Evolutionary conservation across 2,888 invertebrate species (phyloP).

Genomic region (Tetheella fluctuosa): DNA sequence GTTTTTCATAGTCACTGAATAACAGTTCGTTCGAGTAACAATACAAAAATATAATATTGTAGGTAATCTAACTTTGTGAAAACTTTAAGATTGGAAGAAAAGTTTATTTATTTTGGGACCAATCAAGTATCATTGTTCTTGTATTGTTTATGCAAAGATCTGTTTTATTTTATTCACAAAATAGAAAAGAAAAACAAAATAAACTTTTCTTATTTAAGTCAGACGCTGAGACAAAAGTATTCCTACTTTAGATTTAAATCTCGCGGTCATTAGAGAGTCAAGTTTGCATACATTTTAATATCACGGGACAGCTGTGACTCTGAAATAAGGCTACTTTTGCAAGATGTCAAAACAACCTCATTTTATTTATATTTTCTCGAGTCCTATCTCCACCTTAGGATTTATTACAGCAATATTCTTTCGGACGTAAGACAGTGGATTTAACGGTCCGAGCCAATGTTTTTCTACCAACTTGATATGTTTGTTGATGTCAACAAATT

Average conservation of each 20-base stretch:
- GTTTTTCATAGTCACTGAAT: no score
- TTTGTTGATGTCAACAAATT: conserved; percentile 31
- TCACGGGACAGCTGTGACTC: conserved; percentile 62
- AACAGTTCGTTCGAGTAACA: neutral
- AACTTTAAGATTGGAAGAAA: neutral
- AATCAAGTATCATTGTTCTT: conserved; percentile 13
- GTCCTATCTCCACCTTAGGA: conserved; percentile 53
- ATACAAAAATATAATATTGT: neutral
- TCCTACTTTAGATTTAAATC: conserved; percentile 65
- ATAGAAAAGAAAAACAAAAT: conserved; percentile 47
- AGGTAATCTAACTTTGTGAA: neutral
- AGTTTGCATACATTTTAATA: conserved; percentile 77
- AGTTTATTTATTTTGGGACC: conserved; percentile 9
- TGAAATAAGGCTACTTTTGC: conserved; percentile 49
- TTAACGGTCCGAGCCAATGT: conserved; percentile 53
- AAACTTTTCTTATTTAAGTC: conserved; percentile 70
- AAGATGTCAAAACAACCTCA: conserved; percentile 65
- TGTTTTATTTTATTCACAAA: conserved; percentile 28
- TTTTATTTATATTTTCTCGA: conserved; percentile 63
- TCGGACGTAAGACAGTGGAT: conserved; percentile 45
- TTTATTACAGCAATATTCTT: conserved; percentile 70
- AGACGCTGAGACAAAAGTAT: conserved; percentile 52
- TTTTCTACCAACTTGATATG: conserved; percentile 38
- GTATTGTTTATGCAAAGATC: conserved; percentile 10
- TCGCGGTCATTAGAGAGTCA: conserved; percentile 69